phyloP scores from a whole-genome alignment of 2,888 invertebrate species.

The Amphipyra tragopoginis region DNA sequence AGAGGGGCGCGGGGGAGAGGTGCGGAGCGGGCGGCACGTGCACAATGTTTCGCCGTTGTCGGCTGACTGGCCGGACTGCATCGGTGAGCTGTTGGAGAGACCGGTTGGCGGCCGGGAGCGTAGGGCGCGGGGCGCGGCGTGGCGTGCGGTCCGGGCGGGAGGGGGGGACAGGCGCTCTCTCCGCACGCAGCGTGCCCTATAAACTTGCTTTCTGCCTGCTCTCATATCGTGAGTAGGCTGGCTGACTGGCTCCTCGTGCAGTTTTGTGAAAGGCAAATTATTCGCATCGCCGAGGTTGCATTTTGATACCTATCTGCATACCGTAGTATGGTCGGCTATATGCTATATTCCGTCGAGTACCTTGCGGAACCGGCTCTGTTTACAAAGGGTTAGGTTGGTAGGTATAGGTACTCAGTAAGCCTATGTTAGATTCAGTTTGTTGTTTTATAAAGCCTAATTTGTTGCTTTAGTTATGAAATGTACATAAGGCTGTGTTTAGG shows the following conservation, averaged over 20 bases:
- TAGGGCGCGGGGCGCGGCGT: slow-evolving; percentile 43
- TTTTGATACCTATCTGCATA: slow-evolving; percentile 41
- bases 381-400: slow-evolving; percentile 5
- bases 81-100: slow-evolving; percentile 59
- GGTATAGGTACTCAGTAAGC: too few species aligned
- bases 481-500: not conserved
- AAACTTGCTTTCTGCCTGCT: slow-evolving; percentile 81
- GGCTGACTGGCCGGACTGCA: slow-evolving; percentile 72
- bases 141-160: slow-evolving; percentile 41
- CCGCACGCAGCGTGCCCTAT: slow-evolving; percentile 77
- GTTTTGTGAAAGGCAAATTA: slow-evolving; percentile 83
- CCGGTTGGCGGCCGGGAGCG: slow-evolving; percentile 55
- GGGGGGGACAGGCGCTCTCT: slow-evolving; percentile 58
- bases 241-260: slow-evolving; percentile 70
- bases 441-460: too few species aligned
- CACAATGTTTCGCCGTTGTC: slow-evolving; percentile 57
- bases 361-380: slow-evolving; percentile 15
- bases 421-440: too few species aligned
- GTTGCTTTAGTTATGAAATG: not conserved
- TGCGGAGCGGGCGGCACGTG: slow-evolving; percentile 16
- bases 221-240: slow-evolving; percentile 77
- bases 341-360: slow-evolving; percentile 3
- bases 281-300: slow-evolving; percentile 58
- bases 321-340: slow-evolving; percentile 2
- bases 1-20: slow-evolving; percentile 64